These are phyloP conservation scores for Hydropsyche tenuis DNA, from an alignment of 1,140 invertebrate species.

Conservation along the genomic window DNA sequence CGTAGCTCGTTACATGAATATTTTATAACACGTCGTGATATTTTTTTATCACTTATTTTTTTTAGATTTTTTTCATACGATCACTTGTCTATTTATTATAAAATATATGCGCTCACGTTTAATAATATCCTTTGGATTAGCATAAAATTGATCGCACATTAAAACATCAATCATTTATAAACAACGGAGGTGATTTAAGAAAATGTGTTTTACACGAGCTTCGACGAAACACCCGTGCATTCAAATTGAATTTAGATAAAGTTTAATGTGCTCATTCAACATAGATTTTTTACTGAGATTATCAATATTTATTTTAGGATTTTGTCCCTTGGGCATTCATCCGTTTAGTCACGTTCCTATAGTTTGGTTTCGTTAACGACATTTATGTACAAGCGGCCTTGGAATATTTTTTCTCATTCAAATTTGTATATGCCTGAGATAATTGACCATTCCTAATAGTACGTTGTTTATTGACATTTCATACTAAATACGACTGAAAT, in stretches of 20 bases:
- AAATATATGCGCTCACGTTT: no score
- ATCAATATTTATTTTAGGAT: not conserved
- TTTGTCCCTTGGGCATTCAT: slow-evolving; percentile 14
- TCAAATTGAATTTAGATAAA: not conserved
- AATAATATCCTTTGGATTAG: not conserved
- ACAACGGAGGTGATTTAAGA: not conserved
- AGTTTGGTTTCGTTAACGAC: not conserved
- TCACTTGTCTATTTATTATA: no score
- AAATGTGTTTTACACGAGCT: not conserved
- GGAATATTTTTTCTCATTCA: slow-evolving; percentile 18
- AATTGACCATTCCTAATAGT: slow-evolving; percentile 34
- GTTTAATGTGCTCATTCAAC: not conserved
- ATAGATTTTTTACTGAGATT: slow-evolving; percentile 10
- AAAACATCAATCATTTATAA: not conserved
- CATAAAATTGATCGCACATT: not conserved
- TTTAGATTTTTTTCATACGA: no score
- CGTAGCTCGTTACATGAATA: no score
- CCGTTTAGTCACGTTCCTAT: slow-evolving; percentile 32
- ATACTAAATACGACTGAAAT: not conserved
- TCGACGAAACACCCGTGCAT: not conserved
- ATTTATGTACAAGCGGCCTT: slow-evolving; percentile 10
- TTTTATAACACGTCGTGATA: no score
- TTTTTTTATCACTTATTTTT: no score
- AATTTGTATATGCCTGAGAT: slow-evolving; percentile 15
- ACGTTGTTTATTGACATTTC: slow-evolving; percentile 37